phyloP scores from a whole-genome alignment of 1,140 invertebrate genomes.

The Dendroctonus valens region DNA sequence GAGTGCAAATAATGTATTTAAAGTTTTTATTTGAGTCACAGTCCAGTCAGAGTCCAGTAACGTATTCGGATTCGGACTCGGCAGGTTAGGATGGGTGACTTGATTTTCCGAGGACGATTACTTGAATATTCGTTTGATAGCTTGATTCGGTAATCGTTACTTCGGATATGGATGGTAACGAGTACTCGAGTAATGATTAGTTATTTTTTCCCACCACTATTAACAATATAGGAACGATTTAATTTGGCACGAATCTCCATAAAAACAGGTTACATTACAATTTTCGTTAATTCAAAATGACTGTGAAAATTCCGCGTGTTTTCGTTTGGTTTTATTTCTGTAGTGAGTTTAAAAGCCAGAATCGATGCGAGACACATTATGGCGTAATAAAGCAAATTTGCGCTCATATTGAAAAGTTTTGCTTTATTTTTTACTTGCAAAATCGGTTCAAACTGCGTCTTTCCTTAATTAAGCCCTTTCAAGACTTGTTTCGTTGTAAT shows the following conservation, averaged over 20 bases:
- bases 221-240: constrained; percentile 22
- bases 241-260: constrained; percentile 23
- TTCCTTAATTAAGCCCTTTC: constrained; percentile 21
- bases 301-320: constrained; percentile 20
- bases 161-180: no score
- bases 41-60: no score
- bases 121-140: no score
- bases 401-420: constrained; percentile 27
- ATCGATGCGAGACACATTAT: constrained; percentile 29
- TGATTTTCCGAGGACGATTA: no score
- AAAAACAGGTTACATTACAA: constrained; percentile 16
- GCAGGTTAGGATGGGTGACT: no score
- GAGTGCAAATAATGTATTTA: no score
- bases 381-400: constrained; percentile 27
- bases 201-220: no score
- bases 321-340: constrained; percentile 20
- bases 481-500: constrained; percentile 11
- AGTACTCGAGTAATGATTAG: no score
- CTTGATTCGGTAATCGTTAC: no score
- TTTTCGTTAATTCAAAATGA: constrained; percentile 26
- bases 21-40: no score
- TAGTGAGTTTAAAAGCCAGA: constrained; percentile 4
- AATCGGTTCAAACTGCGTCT: constrained; percentile 16
- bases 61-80: no score
- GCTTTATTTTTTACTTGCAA: constrained; percentile 22